Evolutionary conservation across 2,888 invertebrate species (phyloP).

Genomic region (Leucoma salicis): DNA sequence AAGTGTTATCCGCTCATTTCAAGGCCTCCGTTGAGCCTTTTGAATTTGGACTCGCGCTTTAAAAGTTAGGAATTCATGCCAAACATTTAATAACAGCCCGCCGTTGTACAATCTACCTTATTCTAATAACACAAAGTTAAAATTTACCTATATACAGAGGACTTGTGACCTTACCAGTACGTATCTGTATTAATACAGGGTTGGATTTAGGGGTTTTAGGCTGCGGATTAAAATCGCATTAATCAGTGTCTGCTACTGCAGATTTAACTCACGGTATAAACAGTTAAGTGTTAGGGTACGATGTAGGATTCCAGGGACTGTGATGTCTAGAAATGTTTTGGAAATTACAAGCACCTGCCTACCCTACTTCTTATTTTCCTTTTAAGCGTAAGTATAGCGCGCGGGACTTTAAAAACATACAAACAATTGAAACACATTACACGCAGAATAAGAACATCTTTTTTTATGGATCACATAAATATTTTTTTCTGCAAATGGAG

Average conservation of each 20-base stretch:
- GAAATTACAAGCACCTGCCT: no score
- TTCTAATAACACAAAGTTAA: conserved; percentile 43
- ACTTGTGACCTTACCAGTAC: conserved; percentile 75
- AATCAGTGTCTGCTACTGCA: conserved; percentile 84
- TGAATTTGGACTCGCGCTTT: conserved; percentile 70
- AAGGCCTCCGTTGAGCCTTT: conserved; percentile 41
- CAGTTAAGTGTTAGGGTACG: conserved; percentile 81
- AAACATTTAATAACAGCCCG: conserved; percentile 36
- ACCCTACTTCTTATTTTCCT: no score
- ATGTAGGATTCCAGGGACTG: conserved; percentile 62
- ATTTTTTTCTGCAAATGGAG: no score
- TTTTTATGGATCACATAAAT: no score
- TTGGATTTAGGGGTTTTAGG: conserved; percentile 84
- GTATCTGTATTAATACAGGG: conserved; percentile 78
- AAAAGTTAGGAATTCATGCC: conserved; percentile 66
- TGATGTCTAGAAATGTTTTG: conserved; percentile 30
- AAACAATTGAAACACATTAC: no score
- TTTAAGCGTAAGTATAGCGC: no score
- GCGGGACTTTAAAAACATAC: no score
- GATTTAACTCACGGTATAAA: conserved; percentile 79
- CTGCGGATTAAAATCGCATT: conserved; percentile 86
- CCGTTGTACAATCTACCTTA: conserved; percentile 39
- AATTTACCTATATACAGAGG: conserved; percentile 41
- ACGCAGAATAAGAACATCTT: no score
- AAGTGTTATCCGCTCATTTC: conserved; percentile 18